Evolutionary conservation across 2,797 vertebrate species (phyloP).

Genomic region (Siniperca scherzeri): DNA sequence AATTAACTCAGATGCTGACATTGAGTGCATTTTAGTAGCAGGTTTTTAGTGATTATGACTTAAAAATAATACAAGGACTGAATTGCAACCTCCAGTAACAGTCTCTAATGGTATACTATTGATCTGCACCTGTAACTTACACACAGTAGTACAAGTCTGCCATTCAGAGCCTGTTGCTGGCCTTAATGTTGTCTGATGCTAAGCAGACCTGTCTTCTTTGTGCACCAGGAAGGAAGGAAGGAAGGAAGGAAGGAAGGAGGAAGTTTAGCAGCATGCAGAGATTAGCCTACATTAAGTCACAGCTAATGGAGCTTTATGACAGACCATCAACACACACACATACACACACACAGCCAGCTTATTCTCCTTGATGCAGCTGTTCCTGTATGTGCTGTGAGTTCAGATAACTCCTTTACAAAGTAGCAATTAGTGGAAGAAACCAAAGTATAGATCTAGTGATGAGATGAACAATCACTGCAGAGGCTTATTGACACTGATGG

Average conservation of each 20-base stretch:
- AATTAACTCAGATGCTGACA: slow-evolving; percentile 8
- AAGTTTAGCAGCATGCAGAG: slow-evolving; percentile 50
- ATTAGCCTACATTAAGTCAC: slow-evolving; percentile 65
- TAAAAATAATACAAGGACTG: not conserved
- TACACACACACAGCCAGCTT: slow-evolving; percentile 18
- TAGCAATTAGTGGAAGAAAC: slow-evolving; percentile 35
- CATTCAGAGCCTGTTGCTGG: slow-evolving; percentile 15
- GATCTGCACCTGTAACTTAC: slow-evolving; percentile 20
- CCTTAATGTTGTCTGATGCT: slow-evolving; percentile 43
- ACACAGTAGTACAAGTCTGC: slow-evolving; percentile 16
- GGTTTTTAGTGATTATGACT: not conserved
- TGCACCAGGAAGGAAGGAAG: slow-evolving; percentile 43
- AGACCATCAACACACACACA: slow-evolving; percentile 43
- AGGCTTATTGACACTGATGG: slow-evolving; percentile 14
- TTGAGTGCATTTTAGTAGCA: not conserved
- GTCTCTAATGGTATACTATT: not conserved
- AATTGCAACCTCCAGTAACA: not conserved
- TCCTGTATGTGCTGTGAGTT: slow-evolving; percentile 26
- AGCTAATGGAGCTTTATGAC: slow-evolving; percentile 70
- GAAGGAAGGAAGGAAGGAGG: slow-evolving; percentile 40
- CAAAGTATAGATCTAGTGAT: slow-evolving; percentile 16
- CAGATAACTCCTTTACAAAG: slow-evolving; percentile 42
- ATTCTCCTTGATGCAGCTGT: slow-evolving; percentile 38
- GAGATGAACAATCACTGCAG: slow-evolving; percentile 20
- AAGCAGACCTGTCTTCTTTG: slow-evolving; percentile 38